Percentiles rank a stretch among this genome's conserved stretches.
phyloP scores from a whole-genome alignment of 2,113 vertebrate genomes.

The Xenopus borealis region DNA sequence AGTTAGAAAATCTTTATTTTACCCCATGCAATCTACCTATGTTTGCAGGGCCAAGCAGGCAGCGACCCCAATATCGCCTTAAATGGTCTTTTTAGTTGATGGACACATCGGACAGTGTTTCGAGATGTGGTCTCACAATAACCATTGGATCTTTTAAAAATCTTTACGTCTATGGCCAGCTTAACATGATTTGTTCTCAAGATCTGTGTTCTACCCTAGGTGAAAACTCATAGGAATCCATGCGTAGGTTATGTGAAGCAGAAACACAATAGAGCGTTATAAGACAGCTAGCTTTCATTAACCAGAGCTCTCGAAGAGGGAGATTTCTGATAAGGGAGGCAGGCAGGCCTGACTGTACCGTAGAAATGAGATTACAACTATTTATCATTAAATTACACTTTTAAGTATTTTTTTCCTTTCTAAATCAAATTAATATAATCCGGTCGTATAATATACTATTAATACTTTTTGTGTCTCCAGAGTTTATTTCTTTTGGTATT shows the following conservation, averaged over 20 bases:
- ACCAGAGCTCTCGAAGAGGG: no score
- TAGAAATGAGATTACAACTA: neutral
- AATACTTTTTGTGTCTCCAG: neutral
- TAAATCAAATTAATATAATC: neutral
- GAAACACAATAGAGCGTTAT: neutral
- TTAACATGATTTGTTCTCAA: no score
- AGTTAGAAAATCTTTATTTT: no score
- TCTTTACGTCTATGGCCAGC: no score
- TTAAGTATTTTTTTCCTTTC: neutral
- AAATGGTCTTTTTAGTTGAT: no score
- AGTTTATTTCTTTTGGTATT: neutral
- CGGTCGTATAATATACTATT: neutral
- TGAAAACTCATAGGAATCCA: neutral
- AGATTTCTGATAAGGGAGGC: no score
- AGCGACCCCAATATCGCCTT: no score
- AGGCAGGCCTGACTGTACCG: neutral
- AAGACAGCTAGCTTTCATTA: neutral
- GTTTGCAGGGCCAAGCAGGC: no score
- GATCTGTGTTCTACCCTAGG: neutral
- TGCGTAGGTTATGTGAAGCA: neutral
- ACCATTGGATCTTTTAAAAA: no score
- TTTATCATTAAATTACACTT: neutral
- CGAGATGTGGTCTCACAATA: no score
- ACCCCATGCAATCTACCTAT: no score
- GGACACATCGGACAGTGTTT: no score